phyloP scores from a whole-genome alignment of 2,797 vertebrate species.

The Threskiornis aethiopicus region DNA sequence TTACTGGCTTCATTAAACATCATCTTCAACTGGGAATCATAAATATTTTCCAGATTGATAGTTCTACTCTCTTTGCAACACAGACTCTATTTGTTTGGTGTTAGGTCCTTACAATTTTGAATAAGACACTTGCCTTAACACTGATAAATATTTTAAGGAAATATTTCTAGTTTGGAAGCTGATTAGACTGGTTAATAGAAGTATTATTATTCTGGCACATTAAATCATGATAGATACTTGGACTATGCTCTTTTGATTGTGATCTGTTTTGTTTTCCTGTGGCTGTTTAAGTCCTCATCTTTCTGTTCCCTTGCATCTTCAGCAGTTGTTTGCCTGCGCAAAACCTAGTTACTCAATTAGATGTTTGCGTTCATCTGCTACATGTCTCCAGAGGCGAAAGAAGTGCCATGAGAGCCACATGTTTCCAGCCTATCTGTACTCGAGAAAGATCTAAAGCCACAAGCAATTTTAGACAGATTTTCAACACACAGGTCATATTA shows the following conservation, averaged over 20 bases:
- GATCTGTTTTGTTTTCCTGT: background rate
- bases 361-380: background rate
- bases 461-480: background rate
- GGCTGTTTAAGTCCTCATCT: background rate
- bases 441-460: background rate
- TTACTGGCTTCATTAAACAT: background rate
- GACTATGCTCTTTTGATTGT: background rate
- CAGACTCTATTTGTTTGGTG: background rate
- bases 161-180: background rate
- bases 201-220: background rate
- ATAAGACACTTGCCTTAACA: background rate
- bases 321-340: background rate
- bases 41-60: background rate
- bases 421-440: background rate
- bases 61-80: background rate
- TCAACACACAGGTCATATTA: background rate
- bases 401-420: accelerated
- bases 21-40: background rate
- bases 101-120: background rate
- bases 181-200: background rate
- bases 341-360: background rate
- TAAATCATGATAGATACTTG: background rate
- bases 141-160: background rate
- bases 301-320: background rate
- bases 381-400: background rate